phyloP scores from a whole-genome alignment of 2,888 invertebrate genomes.

The Mythimna lalbum region DNA sequence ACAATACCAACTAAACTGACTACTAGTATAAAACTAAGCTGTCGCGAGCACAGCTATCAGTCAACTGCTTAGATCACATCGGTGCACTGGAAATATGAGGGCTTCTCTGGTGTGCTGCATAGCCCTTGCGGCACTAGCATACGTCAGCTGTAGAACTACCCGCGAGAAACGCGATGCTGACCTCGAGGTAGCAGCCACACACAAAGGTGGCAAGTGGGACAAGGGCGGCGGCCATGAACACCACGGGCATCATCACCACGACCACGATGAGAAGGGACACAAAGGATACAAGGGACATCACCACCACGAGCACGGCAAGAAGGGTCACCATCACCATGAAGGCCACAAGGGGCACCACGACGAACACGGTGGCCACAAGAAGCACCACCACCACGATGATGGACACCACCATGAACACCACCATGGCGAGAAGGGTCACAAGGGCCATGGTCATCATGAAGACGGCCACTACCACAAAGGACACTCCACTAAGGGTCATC shows the following conservation, averaged over 20 bases:
- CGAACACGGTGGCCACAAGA: conserved; percentile 92
- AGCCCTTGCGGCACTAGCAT: conserved; percentile 88
- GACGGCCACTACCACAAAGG: conserved; percentile 95
- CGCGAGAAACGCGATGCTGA: conserved; percentile 88
- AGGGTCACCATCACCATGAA: conserved; percentile 94
- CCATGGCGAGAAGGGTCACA: conserved; percentile 92
- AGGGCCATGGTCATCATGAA: conserved; percentile 89
- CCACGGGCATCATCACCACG: conserved; percentile 91
- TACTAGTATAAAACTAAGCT: conserved; percentile 85
- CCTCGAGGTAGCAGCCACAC: conserved; percentile 88
- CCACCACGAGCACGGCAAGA: conserved; percentile 92
- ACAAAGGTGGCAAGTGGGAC: conserved; percentile 85
- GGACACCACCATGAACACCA: conserved; percentile 92
- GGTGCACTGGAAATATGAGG: conserved; percentile 83
- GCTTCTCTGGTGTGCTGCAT: conserved; percentile 82
- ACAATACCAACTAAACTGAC: conserved; percentile 79
- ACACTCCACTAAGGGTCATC: conserved; percentile 96
- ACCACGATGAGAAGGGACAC: conserved; percentile 93
- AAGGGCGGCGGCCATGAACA: conserved; percentile 92
- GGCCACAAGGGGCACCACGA: conserved; percentile 91
- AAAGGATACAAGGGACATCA: conserved; percentile 93
- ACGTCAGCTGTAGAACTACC: conserved; percentile 88
- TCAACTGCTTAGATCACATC: conserved; percentile 77
- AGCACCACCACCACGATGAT: conserved; percentile 92
- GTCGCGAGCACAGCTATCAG: conserved; percentile 78